phyloP scores from a whole-genome alignment of 2,888 invertebrate species.

The Limnephilus auricula region DNA sequence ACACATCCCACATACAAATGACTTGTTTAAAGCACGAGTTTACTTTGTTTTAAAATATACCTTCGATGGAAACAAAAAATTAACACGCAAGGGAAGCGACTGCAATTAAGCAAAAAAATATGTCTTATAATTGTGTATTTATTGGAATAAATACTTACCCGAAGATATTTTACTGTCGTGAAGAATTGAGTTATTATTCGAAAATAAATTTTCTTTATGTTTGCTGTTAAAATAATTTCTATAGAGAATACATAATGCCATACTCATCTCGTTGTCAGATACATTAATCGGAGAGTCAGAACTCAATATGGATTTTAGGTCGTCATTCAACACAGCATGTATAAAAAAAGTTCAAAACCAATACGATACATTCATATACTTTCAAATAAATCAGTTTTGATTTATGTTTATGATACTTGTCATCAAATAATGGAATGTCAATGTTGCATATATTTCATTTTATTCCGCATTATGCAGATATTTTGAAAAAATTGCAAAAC shows the following conservation, averaged over 20 bases:
- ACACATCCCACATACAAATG: constrained; percentile 36
- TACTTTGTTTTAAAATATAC: neutral
- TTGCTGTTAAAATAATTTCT: neutral
- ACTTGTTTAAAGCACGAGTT: neutral
- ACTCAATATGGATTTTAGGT: neutral
- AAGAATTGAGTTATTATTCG: neutral
- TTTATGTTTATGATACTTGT: neutral
- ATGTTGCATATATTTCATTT: neutral
- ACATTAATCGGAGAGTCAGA: neutral
- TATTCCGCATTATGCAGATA: neutral
- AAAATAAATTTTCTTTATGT: neutral
- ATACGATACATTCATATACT: neutral
- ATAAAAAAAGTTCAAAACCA: neutral
- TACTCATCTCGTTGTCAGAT: neutral
- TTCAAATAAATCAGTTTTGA: neutral
- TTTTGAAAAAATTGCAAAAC: constrained; percentile 29
- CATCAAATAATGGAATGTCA: neutral
- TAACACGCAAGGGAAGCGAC: neutral
- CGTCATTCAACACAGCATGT: neutral
- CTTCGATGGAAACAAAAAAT: neutral
- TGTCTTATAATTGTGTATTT: neutral
- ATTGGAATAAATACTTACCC: neutral
- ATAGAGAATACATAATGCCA: neutral
- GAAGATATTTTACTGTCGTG: neutral
- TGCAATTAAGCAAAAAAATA: neutral